Evolutionary conservation across 2,797 vertebrate species (phyloP), one percentile per base, ranked within the genome.

Genomic region (Crocidura indochinensis): DNA sequence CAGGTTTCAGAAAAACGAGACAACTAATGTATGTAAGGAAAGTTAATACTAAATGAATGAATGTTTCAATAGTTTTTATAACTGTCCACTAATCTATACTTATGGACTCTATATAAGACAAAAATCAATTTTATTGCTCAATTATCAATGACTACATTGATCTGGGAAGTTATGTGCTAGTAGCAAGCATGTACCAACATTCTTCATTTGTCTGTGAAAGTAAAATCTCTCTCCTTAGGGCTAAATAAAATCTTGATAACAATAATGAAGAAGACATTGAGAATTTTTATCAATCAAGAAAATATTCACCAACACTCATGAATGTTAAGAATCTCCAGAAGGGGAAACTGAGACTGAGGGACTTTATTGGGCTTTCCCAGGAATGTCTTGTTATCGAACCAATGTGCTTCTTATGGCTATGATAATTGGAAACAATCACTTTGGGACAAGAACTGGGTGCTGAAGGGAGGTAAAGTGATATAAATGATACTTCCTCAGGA

Each of bases 51-150:
- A 69, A 22, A 20, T 29, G 27, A 38, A 87, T 65, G 2, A 86
- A 78, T 89, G 64, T 71, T 67, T 60, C 56, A 87, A 72, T 24
- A 81, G 60, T 75, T 84, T 38, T 60, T 38, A 24, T 24, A 94
- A 87, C 84, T 67, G 8, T 46, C 62, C 65, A 27, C 2, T 38
- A 24, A 46, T 38, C 69, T 81, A 6, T 60, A 80, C 62, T 79
- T 53, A 82, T 6, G 14, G 10, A 73, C 65, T 91, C 60, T 19
- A 11, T 49, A 24, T 69, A 44, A 26, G n/a, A 60, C 5, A 71
- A 47, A 78, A 77, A 19, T 60, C 10, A 38, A 8, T 76, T 78
- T 60, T 51, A 38, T 74, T 65, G 26, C 75, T 73, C 60, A 67
- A 2, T 67, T 67, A 60, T 60, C 17, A 6, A 20, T 60, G 56